Conservation (phyloP, 1,140 invertebrate genomes). For the Matsumurasca onukii region DNA sequence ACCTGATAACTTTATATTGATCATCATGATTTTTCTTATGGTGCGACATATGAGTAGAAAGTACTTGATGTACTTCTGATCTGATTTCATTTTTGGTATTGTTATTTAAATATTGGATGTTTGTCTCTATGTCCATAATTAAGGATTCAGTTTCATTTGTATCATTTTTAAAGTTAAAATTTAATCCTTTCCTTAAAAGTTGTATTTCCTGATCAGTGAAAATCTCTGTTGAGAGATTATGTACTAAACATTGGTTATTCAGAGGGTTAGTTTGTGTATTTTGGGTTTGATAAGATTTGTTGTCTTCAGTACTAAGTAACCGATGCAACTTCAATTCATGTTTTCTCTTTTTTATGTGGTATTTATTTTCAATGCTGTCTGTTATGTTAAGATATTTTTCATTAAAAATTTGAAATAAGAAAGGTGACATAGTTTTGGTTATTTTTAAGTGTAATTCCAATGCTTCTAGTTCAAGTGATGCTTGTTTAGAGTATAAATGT, state of each 20-base stretch:
- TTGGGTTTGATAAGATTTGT: background rate
- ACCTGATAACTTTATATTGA: background rate
- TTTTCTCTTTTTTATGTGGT: background rate
- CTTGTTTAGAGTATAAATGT: background rate
- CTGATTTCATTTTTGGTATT: background rate
- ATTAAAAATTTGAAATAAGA: background rate
- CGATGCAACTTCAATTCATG: background rate
- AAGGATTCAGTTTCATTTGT: too few species aligned
- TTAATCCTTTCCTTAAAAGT: background rate
- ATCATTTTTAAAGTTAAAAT: constrained; percentile 1
- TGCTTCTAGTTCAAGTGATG: background rate
- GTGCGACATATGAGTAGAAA: background rate
- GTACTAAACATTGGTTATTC: too few species aligned
- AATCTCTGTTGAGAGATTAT: background rate
- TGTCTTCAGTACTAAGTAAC: background rate
- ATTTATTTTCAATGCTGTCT: background rate
- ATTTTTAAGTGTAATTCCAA: background rate
- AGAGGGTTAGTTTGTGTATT: background rate
- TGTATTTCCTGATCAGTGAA: background rate
- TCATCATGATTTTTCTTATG: background rate
- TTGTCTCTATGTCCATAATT: too few species aligned
- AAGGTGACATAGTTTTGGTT: background rate
- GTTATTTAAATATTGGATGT: too few species aligned
- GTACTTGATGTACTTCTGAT: background rate
- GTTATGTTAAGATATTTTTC: background rate